Conservation (phyloP, 2,888 invertebrate genomes). For the Dorcus parallelipipedus region DNA sequence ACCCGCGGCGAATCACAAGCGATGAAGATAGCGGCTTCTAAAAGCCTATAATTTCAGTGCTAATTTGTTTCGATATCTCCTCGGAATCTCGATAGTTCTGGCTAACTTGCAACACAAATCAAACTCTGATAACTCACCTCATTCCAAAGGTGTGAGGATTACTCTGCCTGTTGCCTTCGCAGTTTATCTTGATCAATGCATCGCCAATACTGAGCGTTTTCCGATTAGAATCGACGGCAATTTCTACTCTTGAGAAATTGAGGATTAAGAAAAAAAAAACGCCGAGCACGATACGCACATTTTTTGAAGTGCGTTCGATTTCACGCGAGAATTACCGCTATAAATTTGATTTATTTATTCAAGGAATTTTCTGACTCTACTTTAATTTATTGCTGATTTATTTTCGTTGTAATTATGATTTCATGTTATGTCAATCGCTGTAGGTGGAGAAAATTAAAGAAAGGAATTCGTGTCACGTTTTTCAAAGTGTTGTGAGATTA, state of each 20-base stretch:
- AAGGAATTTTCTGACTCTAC: no score
- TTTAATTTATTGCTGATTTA: not conserved
- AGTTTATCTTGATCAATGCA: slow-evolving; percentile 1
- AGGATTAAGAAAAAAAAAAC: not conserved
- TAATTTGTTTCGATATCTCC: slow-evolving; percentile 51
- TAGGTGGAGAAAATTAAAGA: no score
- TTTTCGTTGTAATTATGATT: not conserved
- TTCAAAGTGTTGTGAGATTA: no score
- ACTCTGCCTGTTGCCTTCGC: slow-evolving; percentile 6
- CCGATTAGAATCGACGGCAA: not conserved
- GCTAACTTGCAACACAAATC: slow-evolving; percentile 28
- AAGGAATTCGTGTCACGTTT: no score
- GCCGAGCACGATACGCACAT: not conserved
- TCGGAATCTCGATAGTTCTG: slow-evolving; percentile 38
- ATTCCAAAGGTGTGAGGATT: slow-evolving; percentile 24
- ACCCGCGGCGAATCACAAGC: slow-evolving; percentile 44
- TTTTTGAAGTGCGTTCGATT: not conserved
- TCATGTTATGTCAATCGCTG: not conserved
- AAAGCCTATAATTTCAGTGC: slow-evolving; percentile 51
- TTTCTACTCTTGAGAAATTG: not conserved
- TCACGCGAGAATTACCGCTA: not conserved
- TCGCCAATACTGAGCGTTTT: not conserved
- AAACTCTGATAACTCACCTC: slow-evolving; percentile 27
- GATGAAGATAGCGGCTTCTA: slow-evolving; percentile 50
- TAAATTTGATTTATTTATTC: not conserved